Base-by-base conservation (phyloP, 92 coral and sea anemone species). In the Siderastrea radians region DNA sequence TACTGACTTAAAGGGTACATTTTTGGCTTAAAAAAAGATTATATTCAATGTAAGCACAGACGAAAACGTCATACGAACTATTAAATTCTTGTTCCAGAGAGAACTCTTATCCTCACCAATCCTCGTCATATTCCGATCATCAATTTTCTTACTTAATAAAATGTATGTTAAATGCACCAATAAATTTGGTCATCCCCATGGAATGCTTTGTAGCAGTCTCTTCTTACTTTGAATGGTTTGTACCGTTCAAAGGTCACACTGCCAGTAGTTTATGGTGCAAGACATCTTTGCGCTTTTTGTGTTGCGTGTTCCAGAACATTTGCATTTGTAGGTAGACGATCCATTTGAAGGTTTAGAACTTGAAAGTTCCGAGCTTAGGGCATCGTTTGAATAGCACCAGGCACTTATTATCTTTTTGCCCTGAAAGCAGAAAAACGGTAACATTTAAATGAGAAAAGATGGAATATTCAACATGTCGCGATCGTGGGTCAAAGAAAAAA, bases 341-440 rank as follows among this genome's bases (percentile, higher is more conserved):
- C 86, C 86, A 7, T 19, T 17, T 10, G 14, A 0, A 3, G 8
- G 2, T 4, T 55, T 45, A 7, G 2, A 1, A 1, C n/a, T 16
- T 26, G 75, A 67, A 14, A 82, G 86, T 44, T 46, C 38, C 48
- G 44, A 69, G 3, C 4, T 55, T 2, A 17, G 1, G 58, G 77
- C 78, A 82, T 70, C 78, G 47, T 82, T 57, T 82, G 86, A 82
- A 8, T 17, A 69, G 17, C 86, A 82, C 17, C n/a, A 15, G 7
- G 77, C 86, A 67, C 75, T 68, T n/a, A 82, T 82, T 9, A 82
- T 71, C 57, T 70, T 82, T 43, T 70, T 70, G 12, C 77, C 77
- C 86, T 82, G 68, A 3, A 70, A 47, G 8, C 51, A 55, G 13
- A 3, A 51, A 51, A 65, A 6, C 8, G 61, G 61, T 7, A 26